Conservation (phyloP, 2,797 vertebrate genomes). For the Anniella stebbinsi region DNA sequence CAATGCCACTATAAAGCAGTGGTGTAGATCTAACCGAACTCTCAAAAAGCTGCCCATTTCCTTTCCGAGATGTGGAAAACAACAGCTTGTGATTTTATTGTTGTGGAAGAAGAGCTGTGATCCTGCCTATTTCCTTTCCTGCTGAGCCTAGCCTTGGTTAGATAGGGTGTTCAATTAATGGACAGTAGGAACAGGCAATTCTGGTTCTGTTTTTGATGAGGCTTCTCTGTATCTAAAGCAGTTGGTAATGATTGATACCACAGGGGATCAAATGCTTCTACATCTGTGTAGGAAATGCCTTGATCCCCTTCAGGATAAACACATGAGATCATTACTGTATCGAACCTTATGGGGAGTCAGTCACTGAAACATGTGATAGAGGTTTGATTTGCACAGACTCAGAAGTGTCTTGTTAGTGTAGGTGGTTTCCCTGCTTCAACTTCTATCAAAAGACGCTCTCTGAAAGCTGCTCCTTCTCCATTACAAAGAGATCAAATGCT, state of each 20-base stretch:
- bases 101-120: neutral
- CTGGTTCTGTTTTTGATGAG: neutral
- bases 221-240: neutral
- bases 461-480: neutral
- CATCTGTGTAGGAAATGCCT: neutral
- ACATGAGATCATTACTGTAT: neutral
- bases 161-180: neutral
- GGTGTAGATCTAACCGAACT: no score
- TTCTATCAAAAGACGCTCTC: neutral
- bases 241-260: neutral
- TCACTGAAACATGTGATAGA: neutral
- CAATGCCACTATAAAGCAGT: no score
- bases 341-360: neutral
- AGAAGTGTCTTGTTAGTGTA: slow-evolving; percentile 5
- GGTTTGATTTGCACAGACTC: neutral
- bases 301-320: slow-evolving; percentile 11
- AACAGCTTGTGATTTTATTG: neutral
- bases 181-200: neutral
- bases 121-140: neutral
- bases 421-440: slow-evolving; percentile 12
- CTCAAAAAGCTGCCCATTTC: neutral
- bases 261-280: slow-evolving; percentile 13
- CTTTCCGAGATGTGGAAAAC: neutral
- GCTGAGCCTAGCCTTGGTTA: neutral
- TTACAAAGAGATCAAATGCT: slow-evolving; percentile 25